Evolutionary conservation across 1,140 invertebrate genomes (phyloP).

Genomic region (Diorhabda elongata): DNA sequence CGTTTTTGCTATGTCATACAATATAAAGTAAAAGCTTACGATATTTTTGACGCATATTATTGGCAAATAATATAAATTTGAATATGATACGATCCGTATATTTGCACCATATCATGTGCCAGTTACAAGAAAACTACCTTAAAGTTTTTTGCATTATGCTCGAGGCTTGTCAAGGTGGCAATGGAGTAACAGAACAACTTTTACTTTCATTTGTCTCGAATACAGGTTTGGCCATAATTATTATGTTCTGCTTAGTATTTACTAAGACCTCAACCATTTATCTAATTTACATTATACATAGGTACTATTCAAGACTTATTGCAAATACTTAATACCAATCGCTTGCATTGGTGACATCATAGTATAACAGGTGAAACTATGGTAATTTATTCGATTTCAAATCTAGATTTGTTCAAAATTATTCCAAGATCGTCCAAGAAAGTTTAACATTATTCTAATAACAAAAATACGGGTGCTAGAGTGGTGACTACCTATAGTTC

Average conservation of each 20-base stretch:
- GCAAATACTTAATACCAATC: constrained; percentile 1
- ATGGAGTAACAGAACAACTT: constrained; percentile 17
- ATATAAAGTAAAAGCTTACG: no score
- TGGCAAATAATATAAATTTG: no score
- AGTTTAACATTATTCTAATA: no score
- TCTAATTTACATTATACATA: background rate
- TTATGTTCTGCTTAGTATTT: background rate
- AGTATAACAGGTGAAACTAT: background rate
- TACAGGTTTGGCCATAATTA: constrained; percentile 17
- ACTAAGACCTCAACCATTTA: background rate
- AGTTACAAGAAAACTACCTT: no score
- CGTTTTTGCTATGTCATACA: no score
- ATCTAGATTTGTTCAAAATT: no score
- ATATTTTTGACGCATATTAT: no score
- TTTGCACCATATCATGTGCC: no score
- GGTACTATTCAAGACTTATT: background rate
- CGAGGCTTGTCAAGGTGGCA: constrained; percentile 6
- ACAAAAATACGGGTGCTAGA: no score
- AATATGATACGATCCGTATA: no score
- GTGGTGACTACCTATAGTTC: no score
- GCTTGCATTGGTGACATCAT: constrained; percentile 2
- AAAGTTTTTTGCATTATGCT: background rate
- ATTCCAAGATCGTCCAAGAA: no score
- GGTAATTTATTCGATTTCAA: background rate
- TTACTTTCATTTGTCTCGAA: constrained; percentile 18